phyloP scores from a whole-genome alignment of 2,797 vertebrate genomes.

The Galaxias olidus region DNA sequence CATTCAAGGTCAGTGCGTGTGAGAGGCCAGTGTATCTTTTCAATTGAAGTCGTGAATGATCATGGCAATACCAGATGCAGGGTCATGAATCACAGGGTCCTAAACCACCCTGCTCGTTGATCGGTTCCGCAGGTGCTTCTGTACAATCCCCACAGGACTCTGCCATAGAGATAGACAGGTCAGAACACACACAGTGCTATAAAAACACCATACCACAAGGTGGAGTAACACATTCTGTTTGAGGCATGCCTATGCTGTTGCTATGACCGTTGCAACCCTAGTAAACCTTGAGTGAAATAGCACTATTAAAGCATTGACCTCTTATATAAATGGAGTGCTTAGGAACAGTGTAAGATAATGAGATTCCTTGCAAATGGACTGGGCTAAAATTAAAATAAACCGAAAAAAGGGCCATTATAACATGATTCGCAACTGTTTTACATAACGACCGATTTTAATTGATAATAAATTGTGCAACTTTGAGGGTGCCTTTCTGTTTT shows the following conservation, averaged over 20 bases:
- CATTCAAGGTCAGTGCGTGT: slow-evolving; percentile 54
- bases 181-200: not conserved
- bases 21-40: slow-evolving; percentile 60
- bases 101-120: slow-evolving; percentile 64
- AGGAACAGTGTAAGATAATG: not conserved
- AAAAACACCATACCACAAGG: not conserved
- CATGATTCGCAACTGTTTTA: slow-evolving; percentile 62
- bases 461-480: slow-evolving; percentile 57
- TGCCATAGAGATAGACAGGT: slow-evolving; percentile 33
- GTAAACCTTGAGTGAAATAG: too few species aligned
- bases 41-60: slow-evolving; percentile 52
- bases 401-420: slow-evolving; percentile 36
- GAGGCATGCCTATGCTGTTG: slow-evolving; percentile 25
- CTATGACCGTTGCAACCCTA: too few species aligned
- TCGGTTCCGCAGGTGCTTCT: slow-evolving; percentile 62
- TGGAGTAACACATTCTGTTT: slow-evolving; percentile 22
- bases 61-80: slow-evolving; percentile 70
- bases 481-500: slow-evolving; percentile 44
- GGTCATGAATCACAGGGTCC: slow-evolving; percentile 68
- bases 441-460: slow-evolving; percentile 64
- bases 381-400: slow-evolving; percentile 20
- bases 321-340: too few species aligned
- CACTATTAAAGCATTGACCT: too few species aligned
- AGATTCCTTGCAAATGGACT: slow-evolving; percentile 4
- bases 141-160: slow-evolving; percentile 46